Percentiles rank a stretch among this genome's conserved stretches.
phyloP scores from a whole-genome alignment of 92 coral and sea anemone species.

The Porites rus region DNA sequence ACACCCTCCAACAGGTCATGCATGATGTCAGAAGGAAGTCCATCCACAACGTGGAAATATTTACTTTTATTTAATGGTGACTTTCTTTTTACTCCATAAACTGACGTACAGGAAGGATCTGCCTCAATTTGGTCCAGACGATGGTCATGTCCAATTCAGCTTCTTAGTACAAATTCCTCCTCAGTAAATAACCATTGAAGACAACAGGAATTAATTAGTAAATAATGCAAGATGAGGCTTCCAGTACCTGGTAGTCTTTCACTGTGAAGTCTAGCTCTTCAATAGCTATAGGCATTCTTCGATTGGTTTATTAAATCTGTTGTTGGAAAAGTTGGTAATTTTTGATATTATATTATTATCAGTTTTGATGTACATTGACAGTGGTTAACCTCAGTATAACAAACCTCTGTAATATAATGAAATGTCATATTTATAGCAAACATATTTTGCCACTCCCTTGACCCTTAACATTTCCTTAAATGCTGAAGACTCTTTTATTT shows the following conservation, averaged over 20 bases:
- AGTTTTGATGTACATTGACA: neutral
- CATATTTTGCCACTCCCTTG: neutral
- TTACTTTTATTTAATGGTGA: slow-evolving; percentile 56
- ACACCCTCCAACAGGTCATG: slow-evolving; percentile 72
- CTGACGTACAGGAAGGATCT: slow-evolving; percentile 63
- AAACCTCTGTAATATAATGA: neutral
- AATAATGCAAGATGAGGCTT: too few species aligned
- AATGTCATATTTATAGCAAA: neutral
- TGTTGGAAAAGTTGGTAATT: neutral
- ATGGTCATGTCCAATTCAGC: slow-evolving; percentile 45
- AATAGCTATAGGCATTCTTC: too few species aligned
- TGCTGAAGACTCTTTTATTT: neutral
- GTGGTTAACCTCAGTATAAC: neutral
- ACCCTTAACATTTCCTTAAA: neutral
- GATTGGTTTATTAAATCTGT: neutral
- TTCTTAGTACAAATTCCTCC: slow-evolving; percentile 55
- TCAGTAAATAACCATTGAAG: slow-evolving; percentile 57
- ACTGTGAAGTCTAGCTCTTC: too few species aligned
- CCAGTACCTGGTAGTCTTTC: too few species aligned
- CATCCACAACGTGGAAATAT: slow-evolving; percentile 75
- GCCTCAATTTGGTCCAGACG: slow-evolving; percentile 38
- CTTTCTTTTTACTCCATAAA: slow-evolving; percentile 63
- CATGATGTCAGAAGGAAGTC: slow-evolving; percentile 76
- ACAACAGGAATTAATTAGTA: too few species aligned
- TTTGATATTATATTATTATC: too few species aligned